phyloP scores from a whole-genome alignment of 2,113 vertebrate genomes.

The Brachyhypopomus gauderio region DNA sequence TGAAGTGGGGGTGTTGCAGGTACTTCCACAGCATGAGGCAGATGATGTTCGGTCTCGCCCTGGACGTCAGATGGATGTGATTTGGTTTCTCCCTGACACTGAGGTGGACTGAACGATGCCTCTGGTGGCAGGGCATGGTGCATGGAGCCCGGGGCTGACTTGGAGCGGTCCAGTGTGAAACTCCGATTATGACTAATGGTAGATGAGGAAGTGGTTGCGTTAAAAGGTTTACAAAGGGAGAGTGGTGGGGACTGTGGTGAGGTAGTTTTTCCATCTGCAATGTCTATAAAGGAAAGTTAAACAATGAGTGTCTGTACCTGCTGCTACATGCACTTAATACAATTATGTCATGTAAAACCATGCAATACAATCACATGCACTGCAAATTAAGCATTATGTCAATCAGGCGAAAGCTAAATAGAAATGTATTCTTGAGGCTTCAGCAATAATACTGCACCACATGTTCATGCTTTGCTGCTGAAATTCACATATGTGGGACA shows the following conservation, averaged over 20 bases:
- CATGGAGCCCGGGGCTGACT: slow-evolving; percentile 69
- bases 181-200: slow-evolving; percentile 68
- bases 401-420: slow-evolving; percentile 10
- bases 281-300: slow-evolving; percentile 63
- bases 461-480: not conserved
- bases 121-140: slow-evolving; percentile 69
- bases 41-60: not conserved
- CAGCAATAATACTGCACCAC: not conserved
- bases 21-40: slow-evolving; percentile 20
- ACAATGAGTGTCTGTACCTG: slow-evolving; percentile 39
- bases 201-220: slow-evolving; percentile 73
- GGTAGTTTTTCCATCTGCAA: slow-evolving; percentile 97
- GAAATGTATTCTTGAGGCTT: not conserved
- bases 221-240: slow-evolving; percentile 79
- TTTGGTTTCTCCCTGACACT: slow-evolving; percentile 32
- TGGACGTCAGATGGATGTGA: slow-evolving; percentile 10
- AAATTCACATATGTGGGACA: not conserved
- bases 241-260: slow-evolving; percentile 87
- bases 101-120: slow-evolving; percentile 45
- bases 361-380: slow-evolving; percentile 25
- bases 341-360: not conserved
- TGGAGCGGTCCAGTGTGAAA: slow-evolving; percentile 75
- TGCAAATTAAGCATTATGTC: slow-evolving; percentile 40
- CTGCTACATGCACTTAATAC: not conserved
- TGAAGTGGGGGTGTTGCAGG: slow-evolving; percentile 42